These are phyloP conservation scores for Hedychridium roseum DNA, from an alignment of 2,888 invertebrate genomes.

Conservation along the genomic window DNA sequence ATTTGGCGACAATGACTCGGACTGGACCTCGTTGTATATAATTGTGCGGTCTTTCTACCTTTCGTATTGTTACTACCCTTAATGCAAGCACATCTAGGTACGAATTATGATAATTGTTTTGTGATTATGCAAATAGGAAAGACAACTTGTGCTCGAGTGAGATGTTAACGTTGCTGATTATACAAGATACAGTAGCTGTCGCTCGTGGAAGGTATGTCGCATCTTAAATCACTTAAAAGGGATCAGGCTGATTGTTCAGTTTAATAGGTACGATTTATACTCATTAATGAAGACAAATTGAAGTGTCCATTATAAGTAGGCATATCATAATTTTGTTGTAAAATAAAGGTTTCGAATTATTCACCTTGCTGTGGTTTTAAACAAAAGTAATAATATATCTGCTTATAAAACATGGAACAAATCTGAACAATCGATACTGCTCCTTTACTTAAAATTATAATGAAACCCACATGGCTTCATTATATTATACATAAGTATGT, in stretches of 20 bases:
- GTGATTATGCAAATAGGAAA: conserved; percentile 54
- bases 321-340: background rate
- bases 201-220: conserved; percentile 30
- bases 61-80: conserved; percentile 24
- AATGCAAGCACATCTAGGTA: conserved; percentile 48
- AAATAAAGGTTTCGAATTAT: background rate
- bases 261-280: background rate
- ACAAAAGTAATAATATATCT: background rate
- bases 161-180: conserved; percentile 24
- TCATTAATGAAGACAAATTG: conserved; percentile 2
- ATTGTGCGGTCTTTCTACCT: conserved; percentile 42
- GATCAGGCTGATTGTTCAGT: conserved; percentile 28
- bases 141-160: conserved; percentile 45
- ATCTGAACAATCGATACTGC: conserved; percentile 37
- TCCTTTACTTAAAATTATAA: conserved; percentile 35
- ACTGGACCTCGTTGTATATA: conserved; percentile 50
- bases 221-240: conserved; percentile 27
- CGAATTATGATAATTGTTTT: conserved; percentile 48
- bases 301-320: background rate
- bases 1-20: conserved; percentile 51
- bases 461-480: conserved; percentile 35
- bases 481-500: conserved; percentile 52
- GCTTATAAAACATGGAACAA: conserved; percentile 4
- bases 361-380: too few species aligned
- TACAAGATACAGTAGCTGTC: conserved; percentile 31